Conservation (phyloP, 2,797 vertebrate genomes). For the Neosilurus hyrtlii region DNA sequence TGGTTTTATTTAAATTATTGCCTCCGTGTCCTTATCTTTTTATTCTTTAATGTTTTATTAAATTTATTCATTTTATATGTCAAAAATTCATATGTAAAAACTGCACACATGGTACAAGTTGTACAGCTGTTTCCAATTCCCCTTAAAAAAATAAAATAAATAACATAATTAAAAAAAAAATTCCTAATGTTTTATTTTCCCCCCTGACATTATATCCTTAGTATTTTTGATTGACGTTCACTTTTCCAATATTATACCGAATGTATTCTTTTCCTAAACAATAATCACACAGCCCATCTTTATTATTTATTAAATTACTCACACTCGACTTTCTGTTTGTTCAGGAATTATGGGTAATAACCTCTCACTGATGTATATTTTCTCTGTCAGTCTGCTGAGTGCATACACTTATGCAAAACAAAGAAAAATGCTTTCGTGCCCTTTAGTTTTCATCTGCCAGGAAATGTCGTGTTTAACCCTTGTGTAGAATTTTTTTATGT, state of each 20-base stretch:
- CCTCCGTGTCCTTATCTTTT: too few relatives aligned
- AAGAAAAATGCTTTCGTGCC: not conserved
- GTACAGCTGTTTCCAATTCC: too few relatives aligned
- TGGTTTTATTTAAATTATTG: too few relatives aligned
- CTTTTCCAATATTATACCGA: not conserved
- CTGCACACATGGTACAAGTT: too few relatives aligned
- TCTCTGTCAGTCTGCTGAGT: constrained; percentile 20
- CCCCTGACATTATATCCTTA: too few relatives aligned
- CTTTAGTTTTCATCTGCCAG: constrained; percentile 9
- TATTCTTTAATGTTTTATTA: not conserved
- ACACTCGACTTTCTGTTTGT: constrained; percentile 11
- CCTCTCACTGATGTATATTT: constrained; percentile 32
- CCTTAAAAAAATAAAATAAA: too few relatives aligned
- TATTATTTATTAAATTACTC: constrained; percentile 37
- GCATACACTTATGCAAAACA: not conserved
- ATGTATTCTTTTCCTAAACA: not conserved
- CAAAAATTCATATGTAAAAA: not conserved
- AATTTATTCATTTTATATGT: not conserved
- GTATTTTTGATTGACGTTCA: not conserved
- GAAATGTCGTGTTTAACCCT: not conserved
- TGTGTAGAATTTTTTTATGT: not conserved
- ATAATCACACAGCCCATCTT: not conserved
- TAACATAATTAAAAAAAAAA: too few relatives aligned
- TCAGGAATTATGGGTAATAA: constrained; percentile 36
- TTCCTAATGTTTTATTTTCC: too few relatives aligned